A percentile compares a stretch with the other conserved stretches of the same genome.
Evolutionary conservation across 2,888 invertebrate genomes (phyloP).

Genomic region (Troides helena): DNA sequence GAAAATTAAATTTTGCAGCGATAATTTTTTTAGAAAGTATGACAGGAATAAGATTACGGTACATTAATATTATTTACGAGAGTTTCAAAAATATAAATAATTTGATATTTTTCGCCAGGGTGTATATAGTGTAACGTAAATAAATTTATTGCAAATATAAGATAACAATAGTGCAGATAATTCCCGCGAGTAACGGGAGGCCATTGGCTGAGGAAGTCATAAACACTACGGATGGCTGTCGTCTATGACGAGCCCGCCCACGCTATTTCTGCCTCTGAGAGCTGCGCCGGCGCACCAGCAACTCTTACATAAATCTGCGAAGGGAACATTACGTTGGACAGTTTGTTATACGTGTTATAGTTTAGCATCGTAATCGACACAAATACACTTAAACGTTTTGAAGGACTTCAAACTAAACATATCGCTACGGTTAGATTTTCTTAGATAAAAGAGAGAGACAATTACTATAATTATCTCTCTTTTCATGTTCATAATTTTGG

Average conservation of each 20-base stretch:
- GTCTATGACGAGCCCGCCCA: constrained; percentile 74
- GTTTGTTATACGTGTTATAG: constrained; percentile 43
- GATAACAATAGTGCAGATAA: constrained; percentile 30
- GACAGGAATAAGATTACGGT: no score
- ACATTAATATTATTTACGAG: no score
- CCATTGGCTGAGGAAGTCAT: constrained; percentile 79
- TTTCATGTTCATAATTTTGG: no score
- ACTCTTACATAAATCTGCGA: constrained; percentile 47
- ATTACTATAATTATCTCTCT: no score
- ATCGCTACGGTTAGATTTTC: no score
- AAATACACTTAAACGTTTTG: constrained; percentile 22
- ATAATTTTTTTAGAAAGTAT: no score
- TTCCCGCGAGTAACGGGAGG: constrained; percentile 44
- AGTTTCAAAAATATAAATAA: not conserved
- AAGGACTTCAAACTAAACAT: not conserved
- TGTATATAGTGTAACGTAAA: not conserved
- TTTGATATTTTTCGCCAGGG: not conserved
- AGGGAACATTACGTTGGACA: constrained; percentile 53
- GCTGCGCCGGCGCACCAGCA: constrained; percentile 56
- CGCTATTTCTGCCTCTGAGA: constrained; percentile 74
- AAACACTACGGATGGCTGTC: constrained; percentile 74
- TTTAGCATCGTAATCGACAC: constrained; percentile 35
- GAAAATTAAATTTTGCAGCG: no score
- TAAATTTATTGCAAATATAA: constrained; percentile 10
- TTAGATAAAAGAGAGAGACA: no score